Evolutionary conservation across 2,888 invertebrate genomes (phyloP), one percentile per base, ranked within the genome.

Genomic region (Rhorus exstirpatorius): DNA sequence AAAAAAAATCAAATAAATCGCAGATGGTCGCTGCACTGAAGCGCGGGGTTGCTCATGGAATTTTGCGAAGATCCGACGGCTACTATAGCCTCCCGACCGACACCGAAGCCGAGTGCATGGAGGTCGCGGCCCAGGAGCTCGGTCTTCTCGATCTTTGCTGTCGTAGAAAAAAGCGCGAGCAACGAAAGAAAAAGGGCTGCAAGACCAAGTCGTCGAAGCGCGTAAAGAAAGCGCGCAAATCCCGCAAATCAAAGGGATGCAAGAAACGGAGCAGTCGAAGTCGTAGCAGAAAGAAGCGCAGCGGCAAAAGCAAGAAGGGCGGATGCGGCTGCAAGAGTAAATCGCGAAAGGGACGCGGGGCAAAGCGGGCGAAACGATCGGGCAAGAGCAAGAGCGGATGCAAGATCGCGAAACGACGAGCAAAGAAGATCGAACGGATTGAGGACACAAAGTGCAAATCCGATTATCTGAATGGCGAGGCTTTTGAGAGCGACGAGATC

Each of bases 1-100:
- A 8, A 0, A n/a, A 21, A 14, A 44, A 60, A 61, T 46, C 38
- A 68, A 19, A 58, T 38, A 49, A 19, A 60, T 41, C 24, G 46
- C 67, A 90, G 90, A 83, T 88, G 80, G 84, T 82, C n/a, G 81
- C 86, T 1, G 88, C 87, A 0, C 67, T 90, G 35, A 89, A 89
- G 67, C 89, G 90, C 2, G 90, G 89, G 3, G 86, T 88, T 0
- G 84, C 85, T 0, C 87, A 86, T 31, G 90, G 90, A 0, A 88
- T 90, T 21, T 70, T 90, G 35, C 86, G 80, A 74, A 87, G 86
- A n/a, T 78, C 81, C 8, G 85, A 83, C 0, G 84, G 80, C 4
- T 83, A 83, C 49, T 90, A 89, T 49, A 83, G 84, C n/a, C 24
- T 90, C 12, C 86, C 89, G 8, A 87, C 84, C 3, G 86, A 83